phyloP scores from a whole-genome alignment of 64 coral and sea anemone species.

The Porites australiensis region DNA sequence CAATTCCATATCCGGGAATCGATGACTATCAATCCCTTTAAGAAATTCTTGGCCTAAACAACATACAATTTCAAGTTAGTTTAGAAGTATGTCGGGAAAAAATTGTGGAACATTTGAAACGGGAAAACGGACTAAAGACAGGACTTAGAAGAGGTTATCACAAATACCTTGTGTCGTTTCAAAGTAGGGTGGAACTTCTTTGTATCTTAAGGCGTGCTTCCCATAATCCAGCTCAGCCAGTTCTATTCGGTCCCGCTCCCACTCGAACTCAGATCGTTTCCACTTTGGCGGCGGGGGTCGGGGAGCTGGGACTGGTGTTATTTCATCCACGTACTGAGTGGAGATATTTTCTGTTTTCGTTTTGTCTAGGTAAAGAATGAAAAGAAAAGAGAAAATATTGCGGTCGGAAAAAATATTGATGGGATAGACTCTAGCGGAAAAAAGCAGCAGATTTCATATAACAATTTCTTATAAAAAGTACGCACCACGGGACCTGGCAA shows the following conservation, averaged over 20 bases:
- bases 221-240: slow-evolving; percentile 95
- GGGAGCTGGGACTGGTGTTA: slow-evolving; percentile 82
- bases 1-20: slow-evolving; percentile 65
- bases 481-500: too few relatives aligned
- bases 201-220: slow-evolving; percentile 88
- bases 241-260: slow-evolving; percentile 97
- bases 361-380: neutral
- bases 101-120: neutral
- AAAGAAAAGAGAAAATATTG: neutral
- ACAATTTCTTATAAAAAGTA: too few relatives aligned
- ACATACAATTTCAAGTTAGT: neutral
- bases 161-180: slow-evolving; percentile 90
- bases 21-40: slow-evolving; percentile 62
- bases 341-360: slow-evolving; percentile 1
- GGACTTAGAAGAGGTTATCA: too few relatives aligned
- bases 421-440: too few relatives aligned
- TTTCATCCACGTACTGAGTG: slow-evolving; percentile 54
- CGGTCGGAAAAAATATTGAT: too few relatives aligned
- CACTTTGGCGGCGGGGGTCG: slow-evolving; percentile 76
- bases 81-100: neutral
- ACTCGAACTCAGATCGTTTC: slow-evolving; percentile 87
- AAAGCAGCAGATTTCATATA: too few relatives aligned
- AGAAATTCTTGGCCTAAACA: slow-evolving; percentile 92
- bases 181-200: slow-evolving; percentile 96
- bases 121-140: too few relatives aligned